Base-by-base conservation (phyloP, 1,140 invertebrate genomes). In the Chionoecetes opilio region DNA sequence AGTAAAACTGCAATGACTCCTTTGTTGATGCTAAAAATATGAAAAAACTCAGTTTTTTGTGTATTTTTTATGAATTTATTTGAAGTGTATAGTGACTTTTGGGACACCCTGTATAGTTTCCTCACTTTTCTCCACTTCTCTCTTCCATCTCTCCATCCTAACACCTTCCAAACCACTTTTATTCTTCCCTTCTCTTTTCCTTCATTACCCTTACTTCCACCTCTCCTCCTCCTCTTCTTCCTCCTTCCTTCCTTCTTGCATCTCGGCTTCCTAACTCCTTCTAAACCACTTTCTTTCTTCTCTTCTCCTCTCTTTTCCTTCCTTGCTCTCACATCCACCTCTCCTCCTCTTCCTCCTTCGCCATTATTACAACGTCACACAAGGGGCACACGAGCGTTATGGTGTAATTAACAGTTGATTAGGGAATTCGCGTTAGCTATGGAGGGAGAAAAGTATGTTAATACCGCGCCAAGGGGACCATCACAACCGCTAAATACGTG, bases 391-490 rank as follows among this genome's bases (percentile, higher is more conserved):
- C n/a, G 63, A 75, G 63, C 63, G 63, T 75, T 75, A 75, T 75
- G 11, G n/a, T 17, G 63, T 75, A 75, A 75, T 75, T 75, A 75
- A 75, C 63, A 75, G 63, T 75, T 75, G n/a, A 75, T 75, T 75
- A 75, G 63, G 21, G 63, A 75, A 75, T 75, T 75, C 63, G n/a
- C 63, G 63, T 75, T 75, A 21, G 63, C 63, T 75, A 75, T 75
- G 63, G 63, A 75, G 21, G 63, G 21, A 75, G 63, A 8, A n/a
- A 75, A 26, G n/a, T 75, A 75, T 75, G 63, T 26, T n/a, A 75
- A 75, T 75, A 26, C 26, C 8, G 11, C 21, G 63, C 0, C n/a
- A 75, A 26, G 21, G n/a, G 63, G 63, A 75, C 63, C 63, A 75
- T 3, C 63, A n/a, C 63, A 3, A 21, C 63, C 63, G 6, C 63